A percentile compares a stretch with the other conserved stretches of the same genome.
These are phyloP conservation scores for Hecatera dysodea DNA, from an alignment of 2,888 invertebrate species.

Conservation along the genomic window DNA sequence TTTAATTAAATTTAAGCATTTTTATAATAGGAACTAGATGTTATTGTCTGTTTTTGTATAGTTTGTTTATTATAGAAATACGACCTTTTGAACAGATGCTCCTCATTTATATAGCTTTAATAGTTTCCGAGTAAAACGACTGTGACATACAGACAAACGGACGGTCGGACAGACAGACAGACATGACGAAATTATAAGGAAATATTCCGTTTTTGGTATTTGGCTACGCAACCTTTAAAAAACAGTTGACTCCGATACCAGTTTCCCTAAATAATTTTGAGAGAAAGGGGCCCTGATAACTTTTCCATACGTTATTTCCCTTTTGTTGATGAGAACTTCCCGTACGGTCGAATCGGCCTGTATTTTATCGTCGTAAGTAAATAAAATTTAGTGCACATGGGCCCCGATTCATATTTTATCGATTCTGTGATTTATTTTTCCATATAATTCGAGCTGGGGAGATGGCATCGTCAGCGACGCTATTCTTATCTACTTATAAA, in stretches of 20 bases:
- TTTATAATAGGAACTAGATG: background rate
- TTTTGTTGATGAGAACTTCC: slow-evolving; percentile 65
- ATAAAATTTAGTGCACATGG: slow-evolving; percentile 63
- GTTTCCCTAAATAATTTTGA: slow-evolving; percentile 57
- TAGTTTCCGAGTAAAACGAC: no score
- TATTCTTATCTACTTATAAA: background rate
- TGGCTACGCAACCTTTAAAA: no score
- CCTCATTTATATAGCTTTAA: no score
- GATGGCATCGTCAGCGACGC: slow-evolving; percentile 6
- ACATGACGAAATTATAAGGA: no score
- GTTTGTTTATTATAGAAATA: background rate
- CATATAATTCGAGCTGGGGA: slow-evolving; percentile 10
- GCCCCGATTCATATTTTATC: slow-evolving; percentile 58
- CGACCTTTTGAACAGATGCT: no score
- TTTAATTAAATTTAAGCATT: background rate
- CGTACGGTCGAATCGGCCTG: slow-evolving; percentile 55
- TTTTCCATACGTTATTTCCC: slow-evolving; percentile 62
- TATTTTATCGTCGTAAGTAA: slow-evolving; percentile 62
- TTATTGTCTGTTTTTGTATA: background rate
- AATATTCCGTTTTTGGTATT: no score
- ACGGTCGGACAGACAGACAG: no score
- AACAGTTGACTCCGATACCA: slow-evolving; percentile 47
- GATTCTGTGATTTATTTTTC: slow-evolving; percentile 50
- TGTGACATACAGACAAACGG: no score
- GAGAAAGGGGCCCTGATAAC: slow-evolving; percentile 63